Conservation (phyloP, 2,888 invertebrate species). For the Ormyrus rosae region DNA sequence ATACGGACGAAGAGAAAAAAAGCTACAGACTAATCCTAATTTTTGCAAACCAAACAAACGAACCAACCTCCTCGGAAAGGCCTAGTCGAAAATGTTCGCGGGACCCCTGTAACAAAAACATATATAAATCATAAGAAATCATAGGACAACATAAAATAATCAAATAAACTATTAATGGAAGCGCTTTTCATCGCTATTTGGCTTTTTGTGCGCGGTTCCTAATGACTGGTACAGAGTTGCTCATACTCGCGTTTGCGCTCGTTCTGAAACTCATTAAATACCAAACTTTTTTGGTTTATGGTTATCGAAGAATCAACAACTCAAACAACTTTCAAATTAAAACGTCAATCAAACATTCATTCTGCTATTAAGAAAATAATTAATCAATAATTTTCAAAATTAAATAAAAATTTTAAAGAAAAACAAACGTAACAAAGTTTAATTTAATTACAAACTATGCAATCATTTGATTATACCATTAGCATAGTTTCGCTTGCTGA, state of each 20-base stretch:
- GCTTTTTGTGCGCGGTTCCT: conserved; percentile 19
- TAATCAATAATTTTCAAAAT: neutral
- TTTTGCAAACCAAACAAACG: conserved; percentile 73
- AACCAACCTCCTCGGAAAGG: conserved; percentile 76
- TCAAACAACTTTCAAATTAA: too few species aligned
- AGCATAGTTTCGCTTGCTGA: too few species aligned
- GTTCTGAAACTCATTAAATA: conserved; percentile 28
- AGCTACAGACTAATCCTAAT: conserved; percentile 73
- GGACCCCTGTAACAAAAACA: conserved; percentile 75
- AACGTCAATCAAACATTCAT: too few species aligned
- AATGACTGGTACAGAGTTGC: conserved; percentile 34
- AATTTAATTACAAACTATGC: neutral
- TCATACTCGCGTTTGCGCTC: conserved; percentile 12
- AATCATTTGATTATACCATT: too few species aligned
- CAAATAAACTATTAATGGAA: conserved; percentile 53
- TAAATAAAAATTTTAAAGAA: conserved; percentile 5
- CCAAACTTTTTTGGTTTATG: conserved; percentile 1
- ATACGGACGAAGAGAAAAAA: conserved; percentile 65
- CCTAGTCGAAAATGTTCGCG: conserved; percentile 75
- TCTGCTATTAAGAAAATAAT: too few species aligned
- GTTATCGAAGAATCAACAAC: too few species aligned
- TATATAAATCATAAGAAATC: conserved; percentile 74
- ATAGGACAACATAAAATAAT: conserved; percentile 67
- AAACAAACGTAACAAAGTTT: neutral
- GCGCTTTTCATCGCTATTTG: conserved; percentile 33